Evolutionary conservation across 1,140 invertebrate species (phyloP).

Genomic region (Holotrichia oblita): DNA sequence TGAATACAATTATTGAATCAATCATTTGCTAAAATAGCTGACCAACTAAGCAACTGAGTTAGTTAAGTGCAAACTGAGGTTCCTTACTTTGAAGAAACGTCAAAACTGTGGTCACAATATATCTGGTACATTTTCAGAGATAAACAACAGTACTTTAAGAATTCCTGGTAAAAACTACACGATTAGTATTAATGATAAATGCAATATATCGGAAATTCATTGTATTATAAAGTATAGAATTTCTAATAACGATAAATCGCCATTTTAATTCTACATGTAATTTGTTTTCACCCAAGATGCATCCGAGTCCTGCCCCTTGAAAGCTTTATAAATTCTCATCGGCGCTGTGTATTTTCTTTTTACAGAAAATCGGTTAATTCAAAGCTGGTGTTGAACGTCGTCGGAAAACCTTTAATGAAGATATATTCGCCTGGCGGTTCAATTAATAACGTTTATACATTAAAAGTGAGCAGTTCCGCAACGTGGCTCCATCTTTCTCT

Average conservation of each 20-base stretch:
- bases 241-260: background rate
- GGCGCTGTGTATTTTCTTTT: background rate
- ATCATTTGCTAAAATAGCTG: too few species aligned
- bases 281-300: background rate
- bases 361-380: background rate
- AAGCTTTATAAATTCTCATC: conserved; percentile 11
- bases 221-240: too few species aligned
- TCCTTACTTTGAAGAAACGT: too few species aligned
- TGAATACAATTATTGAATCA: too few species aligned
- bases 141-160: too few species aligned
- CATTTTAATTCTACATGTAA: background rate
- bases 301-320: background rate
- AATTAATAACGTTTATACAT: conserved; percentile 18
- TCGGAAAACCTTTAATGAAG: conserved; percentile 16
- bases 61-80: too few species aligned
- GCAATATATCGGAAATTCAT: too few species aligned
- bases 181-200: too few species aligned
- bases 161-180: too few species aligned
- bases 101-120: too few species aligned
- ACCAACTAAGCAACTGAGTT: too few species aligned
- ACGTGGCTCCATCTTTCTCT: background rate
- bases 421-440: background rate
- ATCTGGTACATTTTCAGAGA: too few species aligned
- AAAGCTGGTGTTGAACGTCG: background rate
- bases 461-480: background rate